Base-by-base conservation (phyloP, 2,797 vertebrate species). In the Manis pentadactyla region DNA sequence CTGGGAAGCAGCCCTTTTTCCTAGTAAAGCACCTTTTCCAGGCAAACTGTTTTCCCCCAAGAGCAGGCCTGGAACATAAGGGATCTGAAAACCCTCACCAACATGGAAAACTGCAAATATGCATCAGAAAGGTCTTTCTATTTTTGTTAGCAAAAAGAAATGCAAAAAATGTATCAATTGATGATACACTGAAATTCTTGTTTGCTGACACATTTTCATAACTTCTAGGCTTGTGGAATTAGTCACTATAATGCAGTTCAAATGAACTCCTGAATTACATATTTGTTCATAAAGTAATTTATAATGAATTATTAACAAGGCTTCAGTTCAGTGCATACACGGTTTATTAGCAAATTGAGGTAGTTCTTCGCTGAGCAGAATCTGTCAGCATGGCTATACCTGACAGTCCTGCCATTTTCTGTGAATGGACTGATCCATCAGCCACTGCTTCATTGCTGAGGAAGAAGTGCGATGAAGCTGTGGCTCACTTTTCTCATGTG, bases 211-310 rank as follows among this genome's bases (percentile, higher is more conserved):
- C 42, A 34, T 71, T 84, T 90, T 90, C 59, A 27, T 61, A 95
- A 64, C 46, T 68, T 78, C 53, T 51, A 87, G 51, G 37, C 68
- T 78, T 84, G 27, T 69, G 53, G 68, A 93, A 88, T 91, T 90
- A n/a, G 94, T 88, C 74, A 66, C 73, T 75, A 4, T 66, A 93
- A 68, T 39, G 13, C 21, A n/a, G 51, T 69, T 87, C 82, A 94
- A 74, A 94, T 85, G 39, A 71, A 95, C 64, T 88, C n/a, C 42
- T 82, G 49, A 96, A 92, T 96, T 75, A 55, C 19, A 23, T 86
- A 55, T 68, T 91, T 93, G 83, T 86, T 92, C 90, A 83, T 74
- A 79, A 86, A 66, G 78, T 94, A 88, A 83, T 79, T 79, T 57
- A 19, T 37, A 37, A 66, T 92, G 57, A 95, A 91, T 96, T 91